Conservation (phyloP, 2,113 vertebrate genomes). For the Cnemophilus loriae region DNA sequence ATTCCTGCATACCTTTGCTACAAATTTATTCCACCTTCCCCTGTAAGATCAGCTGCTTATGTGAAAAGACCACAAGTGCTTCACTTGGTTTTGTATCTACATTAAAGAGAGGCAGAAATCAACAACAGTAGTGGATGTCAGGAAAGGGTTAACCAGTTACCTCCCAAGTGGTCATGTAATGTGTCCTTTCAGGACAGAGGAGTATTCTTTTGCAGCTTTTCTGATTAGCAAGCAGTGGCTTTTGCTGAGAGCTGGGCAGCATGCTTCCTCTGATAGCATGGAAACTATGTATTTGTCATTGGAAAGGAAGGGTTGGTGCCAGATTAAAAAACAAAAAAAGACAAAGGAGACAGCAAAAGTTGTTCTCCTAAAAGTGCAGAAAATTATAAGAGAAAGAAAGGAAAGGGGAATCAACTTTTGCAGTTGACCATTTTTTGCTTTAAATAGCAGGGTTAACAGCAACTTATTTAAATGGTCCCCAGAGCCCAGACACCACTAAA, state of each 20-base stretch:
- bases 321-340: neutral
- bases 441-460: slow-evolving; percentile 1
- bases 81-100: neutral
- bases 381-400: neutral
- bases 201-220: neutral
- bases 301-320: neutral
- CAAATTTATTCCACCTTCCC: neutral
- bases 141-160: neutral
- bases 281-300: neutral
- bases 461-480: neutral
- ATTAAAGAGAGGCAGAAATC: neutral
- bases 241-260: neutral
- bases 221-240: neutral
- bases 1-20: neutral
- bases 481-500: neutral
- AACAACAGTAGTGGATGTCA: neutral
- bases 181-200: neutral
- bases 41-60: neutral
- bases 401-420: neutral
- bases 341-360: neutral
- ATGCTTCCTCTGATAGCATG: neutral
- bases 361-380: neutral
- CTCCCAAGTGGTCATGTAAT: neutral
- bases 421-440: neutral
- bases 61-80: neutral